Base-by-base conservation (phyloP, 2,888 invertebrate genomes). In the Imbricaverruca yamaguchii region DNA sequence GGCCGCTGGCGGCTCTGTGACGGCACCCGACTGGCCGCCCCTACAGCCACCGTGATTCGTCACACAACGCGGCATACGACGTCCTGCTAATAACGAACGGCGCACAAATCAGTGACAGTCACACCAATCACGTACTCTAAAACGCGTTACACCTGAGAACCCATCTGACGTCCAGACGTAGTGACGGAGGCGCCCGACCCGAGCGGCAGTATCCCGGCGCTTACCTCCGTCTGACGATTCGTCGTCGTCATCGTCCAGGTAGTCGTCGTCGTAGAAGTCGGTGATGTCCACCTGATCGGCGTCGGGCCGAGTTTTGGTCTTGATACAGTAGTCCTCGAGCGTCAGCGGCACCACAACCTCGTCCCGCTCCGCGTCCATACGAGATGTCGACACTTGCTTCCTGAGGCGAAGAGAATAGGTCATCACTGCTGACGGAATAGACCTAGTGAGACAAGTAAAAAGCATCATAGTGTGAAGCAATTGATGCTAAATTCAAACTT, bases 301-400 rank as follows among this genome's bases (percentile, higher is more conserved):
- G 85, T 92, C 91, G 18, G 94, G 93, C 89, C 95, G 94, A 84
- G 95, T 93, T 88, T 93, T 93, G 80, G 95, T 94, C 83, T 89
- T 89, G 87, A 98, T 94, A 89, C 98, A 98, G 89, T 84, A 84
- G 80, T 99, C 99, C 90, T 99, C 98, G 87, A 98, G 89, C 4
- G 99, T 99, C 85, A 95, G 92, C 21, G 98, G 99, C 85, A 99
- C 98, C 81, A 93, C 93, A 84, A 99, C 96, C 84, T 97, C 97
- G 88, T 99, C 99, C 84, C 94, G 93, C 87, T 96, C 96, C 0
- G 99, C 99, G 84, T 98, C 98, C 81, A 93, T 91, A 86, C 97
- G 93, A 61, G 98, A 97, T 39, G 94, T 94, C 87, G 94, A 92
- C 39, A 98, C 98, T 91, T 99, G 98, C 89, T 97, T 98, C 87